Percentiles rank a stretch among this genome's conserved stretches.
Conservation (phyloP, 2,888 invertebrate genomes). For the Steromphala cineraria region DNA sequence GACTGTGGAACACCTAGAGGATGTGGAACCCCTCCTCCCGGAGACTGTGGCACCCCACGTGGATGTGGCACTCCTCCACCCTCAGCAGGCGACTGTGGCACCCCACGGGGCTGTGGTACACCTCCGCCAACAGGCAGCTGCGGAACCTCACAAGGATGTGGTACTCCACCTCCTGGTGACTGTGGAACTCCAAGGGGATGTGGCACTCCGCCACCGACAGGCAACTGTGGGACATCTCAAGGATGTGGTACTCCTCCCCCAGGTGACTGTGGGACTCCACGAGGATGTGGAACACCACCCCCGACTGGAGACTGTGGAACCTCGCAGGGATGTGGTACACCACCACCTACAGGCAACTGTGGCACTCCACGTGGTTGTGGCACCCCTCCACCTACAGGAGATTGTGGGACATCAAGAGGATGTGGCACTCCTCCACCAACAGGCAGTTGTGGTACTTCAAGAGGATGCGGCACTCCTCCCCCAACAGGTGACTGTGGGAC, state of each 20-base stretch:
- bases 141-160: conserved; percentile 31
- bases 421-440: conserved; percentile 9
- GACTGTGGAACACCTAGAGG: conserved; percentile 32
- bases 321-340: conserved; percentile 36
- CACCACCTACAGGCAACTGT: conserved; percentile 31
- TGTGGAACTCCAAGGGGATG: conserved; percentile 47
- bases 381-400: conserved; percentile 16
- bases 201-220: conserved; percentile 24
- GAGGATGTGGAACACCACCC: conserved; percentile 34
- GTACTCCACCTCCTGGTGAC: conserved; percentile 23
- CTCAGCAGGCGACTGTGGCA: conserved; percentile 26
- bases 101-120: conserved; percentile 23
- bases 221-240: conserved; percentile 20
- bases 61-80: conserved; percentile 31
- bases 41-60: conserved; percentile 29
- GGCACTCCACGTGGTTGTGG: conserved; percentile 38
- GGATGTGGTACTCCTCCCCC: conserved; percentile 32
- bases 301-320: conserved; percentile 31
- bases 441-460: conserved; percentile 7
- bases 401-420: conserved; percentile 30
- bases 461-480: conserved; percentile 17
- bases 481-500: conserved; percentile 16
- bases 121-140: conserved; percentile 23
- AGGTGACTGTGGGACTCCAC: conserved; percentile 35
- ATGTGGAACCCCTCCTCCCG: conserved; percentile 24